Evolutionary conservation across 2,888 invertebrate genomes (phyloP).

Genomic region (Mantis religiosa): DNA sequence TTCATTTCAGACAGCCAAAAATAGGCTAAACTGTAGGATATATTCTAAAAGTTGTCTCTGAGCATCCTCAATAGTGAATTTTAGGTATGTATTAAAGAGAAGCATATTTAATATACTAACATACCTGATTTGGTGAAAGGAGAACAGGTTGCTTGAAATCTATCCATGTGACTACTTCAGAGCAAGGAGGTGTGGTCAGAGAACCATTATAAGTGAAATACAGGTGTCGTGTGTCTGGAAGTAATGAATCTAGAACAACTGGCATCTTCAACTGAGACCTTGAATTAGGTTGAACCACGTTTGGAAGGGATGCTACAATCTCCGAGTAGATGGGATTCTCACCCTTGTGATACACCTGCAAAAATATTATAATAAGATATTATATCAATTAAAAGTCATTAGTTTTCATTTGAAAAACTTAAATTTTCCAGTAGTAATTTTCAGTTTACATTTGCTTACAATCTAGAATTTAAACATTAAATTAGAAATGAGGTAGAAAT

Average conservation of each 20-base stretch:
- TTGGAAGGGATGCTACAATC: constrained; percentile 53
- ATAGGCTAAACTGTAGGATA: too few species aligned
- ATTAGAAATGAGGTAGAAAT: too few species aligned
- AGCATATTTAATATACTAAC: background rate
- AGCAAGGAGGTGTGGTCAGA: constrained; percentile 80
- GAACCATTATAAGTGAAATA: constrained; percentile 86
- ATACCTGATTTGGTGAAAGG: constrained; percentile 64
- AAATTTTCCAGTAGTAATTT: too few species aligned
- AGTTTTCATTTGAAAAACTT: too few species aligned
- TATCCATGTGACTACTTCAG: constrained; percentile 82
- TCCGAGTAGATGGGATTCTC: constrained; percentile 53
- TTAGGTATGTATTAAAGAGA: too few species aligned
- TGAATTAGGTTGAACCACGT: constrained; percentile 54
- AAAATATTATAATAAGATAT: constrained; percentile 7
- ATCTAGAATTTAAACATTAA: too few species aligned
- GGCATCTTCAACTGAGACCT: constrained; percentile 49
- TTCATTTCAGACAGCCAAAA: too few species aligned
- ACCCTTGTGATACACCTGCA: constrained; percentile 38
- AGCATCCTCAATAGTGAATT: too few species aligned
- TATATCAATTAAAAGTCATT: too few species aligned
- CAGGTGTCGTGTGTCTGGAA: constrained; percentile 52
- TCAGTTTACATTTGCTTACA: too few species aligned
- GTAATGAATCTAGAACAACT: constrained; percentile 53
- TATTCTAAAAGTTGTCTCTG: too few species aligned
- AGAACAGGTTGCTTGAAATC: constrained; percentile 71